Percentiles rank a stretch among this genome's conserved stretches.
Conservation (phyloP, 2,888 invertebrate species). For the Leptothorax acervorum region DNA sequence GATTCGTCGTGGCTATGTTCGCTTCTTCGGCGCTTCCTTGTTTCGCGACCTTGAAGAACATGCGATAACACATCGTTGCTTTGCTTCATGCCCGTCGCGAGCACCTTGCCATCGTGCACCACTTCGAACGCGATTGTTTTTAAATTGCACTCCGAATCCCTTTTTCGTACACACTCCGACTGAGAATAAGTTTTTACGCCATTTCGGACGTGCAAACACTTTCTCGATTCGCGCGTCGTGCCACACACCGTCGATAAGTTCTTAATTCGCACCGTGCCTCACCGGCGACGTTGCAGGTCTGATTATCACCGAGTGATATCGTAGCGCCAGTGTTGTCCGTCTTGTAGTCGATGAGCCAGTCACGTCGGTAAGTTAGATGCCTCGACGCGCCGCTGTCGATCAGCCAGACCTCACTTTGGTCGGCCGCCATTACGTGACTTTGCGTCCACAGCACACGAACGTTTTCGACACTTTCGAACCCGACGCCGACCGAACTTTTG, state of each 20-base stretch:
- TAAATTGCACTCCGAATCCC: background rate
- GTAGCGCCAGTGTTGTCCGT: no score
- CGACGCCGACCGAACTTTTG: constrained; percentile 31
- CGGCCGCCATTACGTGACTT: background rate
- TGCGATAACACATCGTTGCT: no score
- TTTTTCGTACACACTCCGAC: constrained; percentile 6
- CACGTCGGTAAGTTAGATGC: background rate
- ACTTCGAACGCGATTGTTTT: background rate
- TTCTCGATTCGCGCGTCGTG: background rate
- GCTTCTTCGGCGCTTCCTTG: no score
- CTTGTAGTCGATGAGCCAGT: background rate
- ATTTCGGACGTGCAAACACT: background rate
- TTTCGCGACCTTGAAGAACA: no score
- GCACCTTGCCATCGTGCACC: background rate
- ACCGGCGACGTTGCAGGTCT: background rate
- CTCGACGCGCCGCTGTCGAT: background rate
- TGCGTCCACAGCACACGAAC: constrained; percentile 42
- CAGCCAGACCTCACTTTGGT: background rate
- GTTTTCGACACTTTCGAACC: constrained; percentile 30
- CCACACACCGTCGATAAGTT: background rate
- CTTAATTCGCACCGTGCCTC: background rate
- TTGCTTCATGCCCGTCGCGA: no score
- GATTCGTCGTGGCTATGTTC: no score
- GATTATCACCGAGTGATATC: no score
- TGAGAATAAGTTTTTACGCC: background rate